Evolutionary conservation across 2,113 vertebrate species (phyloP), one percentile per base, ranked within the genome.

Genomic region (Oenanthe oenanthe): DNA sequence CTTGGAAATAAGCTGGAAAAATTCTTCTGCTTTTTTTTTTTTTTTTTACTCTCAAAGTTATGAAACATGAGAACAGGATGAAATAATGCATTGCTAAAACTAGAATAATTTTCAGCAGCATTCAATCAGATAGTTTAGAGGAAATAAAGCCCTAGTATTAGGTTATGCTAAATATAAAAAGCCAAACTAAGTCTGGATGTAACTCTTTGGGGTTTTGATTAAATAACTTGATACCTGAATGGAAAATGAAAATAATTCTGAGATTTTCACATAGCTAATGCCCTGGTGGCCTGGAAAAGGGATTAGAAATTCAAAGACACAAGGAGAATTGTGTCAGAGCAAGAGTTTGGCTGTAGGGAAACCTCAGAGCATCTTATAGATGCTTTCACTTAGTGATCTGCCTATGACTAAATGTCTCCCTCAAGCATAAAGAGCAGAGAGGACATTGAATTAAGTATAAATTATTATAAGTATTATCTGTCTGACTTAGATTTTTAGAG

Each of bases 41-140:
- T 31, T 75, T 40, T 40, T 48, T 57, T 13, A 40, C 92, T 91
- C 80, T 98, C 34, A 74, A 87, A 96, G 88, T 89, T 83, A 91
- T 79, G 34, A 97, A 97, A 90, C 77, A 88, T 86, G 70, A 97
- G 76, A 84, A 90, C 19, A 65, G 97, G 92, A 97, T 89, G 89
- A 97, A 97, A 95, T 95, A 97, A 86, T 85, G 74, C 65, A 82
- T 89, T 17, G 50, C 95, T 96, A 96, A 97, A 97, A 97, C 94
- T 82, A 91, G 88, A 95, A 96, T 97, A 95, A 97, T 97, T 97
- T 97, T 91, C 85, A 97, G 95, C 72, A 58, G 53, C 19, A 82
- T 92, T 98, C 96, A 96, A 89, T 92, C 91, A 96, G 91, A 87
- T 81, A 80, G 95, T 96, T 97, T 89, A 96, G 92, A 98, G 85